A percentile compares a stretch with the other conserved stretches of the same genome.
These are phyloP conservation scores for Corythornis cristatus DNA, from an alignment of 2,113 vertebrate species.

Conservation along the genomic window DNA sequence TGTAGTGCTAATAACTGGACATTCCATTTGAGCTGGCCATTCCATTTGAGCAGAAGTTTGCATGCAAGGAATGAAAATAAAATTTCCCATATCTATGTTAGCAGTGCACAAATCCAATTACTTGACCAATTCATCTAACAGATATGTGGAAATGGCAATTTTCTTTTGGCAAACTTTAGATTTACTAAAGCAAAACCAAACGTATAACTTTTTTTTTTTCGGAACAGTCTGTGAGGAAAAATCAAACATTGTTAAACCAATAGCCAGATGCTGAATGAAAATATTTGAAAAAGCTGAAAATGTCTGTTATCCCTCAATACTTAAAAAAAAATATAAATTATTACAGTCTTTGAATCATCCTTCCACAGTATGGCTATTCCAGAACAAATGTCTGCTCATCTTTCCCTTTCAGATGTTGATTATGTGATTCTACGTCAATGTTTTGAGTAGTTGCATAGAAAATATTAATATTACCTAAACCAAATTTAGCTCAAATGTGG, in stretches of 20 bases:
- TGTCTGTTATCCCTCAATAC: background rate
- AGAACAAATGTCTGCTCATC: background rate
- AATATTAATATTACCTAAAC: background rate
- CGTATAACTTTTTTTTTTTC: background rate
- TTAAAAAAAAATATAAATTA: background rate
- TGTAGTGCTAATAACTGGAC: background rate
- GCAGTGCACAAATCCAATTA: background rate
- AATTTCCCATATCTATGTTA: background rate
- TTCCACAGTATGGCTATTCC: background rate
- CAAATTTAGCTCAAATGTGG: background rate
- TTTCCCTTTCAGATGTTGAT: background rate
- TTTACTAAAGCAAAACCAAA: background rate
- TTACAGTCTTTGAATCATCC: background rate
- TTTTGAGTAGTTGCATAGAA: background rate
- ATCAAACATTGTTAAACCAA: background rate
- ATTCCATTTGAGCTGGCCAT: no score
- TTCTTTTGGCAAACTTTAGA: background rate
- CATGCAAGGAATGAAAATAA: background rate
- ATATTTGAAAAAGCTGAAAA: constrained; percentile 1
- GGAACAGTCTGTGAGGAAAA: background rate
- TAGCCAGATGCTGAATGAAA: background rate
- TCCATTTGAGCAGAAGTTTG: background rate
- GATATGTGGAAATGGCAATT: background rate
- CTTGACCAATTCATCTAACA: background rate
- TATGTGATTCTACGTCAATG: background rate